phyloP scores from a whole-genome alignment of 1,140 invertebrate species.

The Agrilus planipennis region DNA sequence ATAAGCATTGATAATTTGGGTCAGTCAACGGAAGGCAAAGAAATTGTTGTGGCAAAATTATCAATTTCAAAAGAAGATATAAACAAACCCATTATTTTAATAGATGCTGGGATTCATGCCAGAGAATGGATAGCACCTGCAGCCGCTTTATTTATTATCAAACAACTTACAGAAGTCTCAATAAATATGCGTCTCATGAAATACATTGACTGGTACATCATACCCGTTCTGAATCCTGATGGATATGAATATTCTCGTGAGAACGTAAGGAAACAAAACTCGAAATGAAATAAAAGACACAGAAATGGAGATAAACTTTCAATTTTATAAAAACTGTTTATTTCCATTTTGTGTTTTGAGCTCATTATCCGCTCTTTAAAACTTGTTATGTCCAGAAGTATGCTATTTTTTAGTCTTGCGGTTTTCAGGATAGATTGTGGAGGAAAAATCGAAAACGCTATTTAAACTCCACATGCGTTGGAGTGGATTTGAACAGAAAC shows the following conservation, averaged over 20 bases:
- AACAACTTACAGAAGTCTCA: constrained; percentile 7
- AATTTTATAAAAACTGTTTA: no score
- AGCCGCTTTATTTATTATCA: not conserved
- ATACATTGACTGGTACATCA: constrained; percentile 61
- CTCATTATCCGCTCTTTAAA: no score
- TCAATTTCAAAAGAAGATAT: constrained; percentile 16
- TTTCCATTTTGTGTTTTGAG: no score
- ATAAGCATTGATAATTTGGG: constrained; percentile 1
- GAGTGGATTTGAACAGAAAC: constrained; percentile 34
- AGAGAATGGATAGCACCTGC: constrained; percentile 56
- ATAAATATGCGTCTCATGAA: constrained; percentile 38
- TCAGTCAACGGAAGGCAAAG: not conserved
- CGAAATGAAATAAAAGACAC: no score
- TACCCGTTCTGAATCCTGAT: constrained; percentile 70
- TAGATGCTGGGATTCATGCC: constrained; percentile 50
- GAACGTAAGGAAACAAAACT: constrained; percentile 28
- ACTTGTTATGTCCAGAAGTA: no score
- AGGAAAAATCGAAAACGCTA: constrained; percentile 23
- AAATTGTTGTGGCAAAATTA: not conserved
- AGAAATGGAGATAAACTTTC: not conserved
- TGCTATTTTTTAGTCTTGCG: constrained; percentile 8
- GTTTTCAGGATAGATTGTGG: constrained; percentile 31
- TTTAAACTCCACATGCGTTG: constrained; percentile 15
- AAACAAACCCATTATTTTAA: constrained; percentile 39
- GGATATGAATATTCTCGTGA: constrained; percentile 64